Evolutionary conservation across 2,888 invertebrate genomes (phyloP).

Genomic region (Syrphus vitripennis): DNA sequence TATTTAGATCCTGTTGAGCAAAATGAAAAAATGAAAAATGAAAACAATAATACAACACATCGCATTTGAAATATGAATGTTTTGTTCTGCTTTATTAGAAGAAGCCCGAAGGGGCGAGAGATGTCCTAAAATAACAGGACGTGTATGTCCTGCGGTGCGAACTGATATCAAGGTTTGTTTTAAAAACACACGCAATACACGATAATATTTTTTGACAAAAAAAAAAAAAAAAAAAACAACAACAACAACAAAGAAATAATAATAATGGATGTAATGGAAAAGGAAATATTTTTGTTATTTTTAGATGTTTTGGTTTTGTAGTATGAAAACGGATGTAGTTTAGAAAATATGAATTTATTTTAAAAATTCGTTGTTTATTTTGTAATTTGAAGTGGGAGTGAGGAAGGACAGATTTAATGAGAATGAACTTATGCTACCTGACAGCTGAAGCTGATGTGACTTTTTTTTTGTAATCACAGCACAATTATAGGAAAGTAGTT

Average conservation of each 20-base stretch:
- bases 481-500: too few relatives aligned
- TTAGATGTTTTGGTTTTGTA: conserved; percentile 23
- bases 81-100: background rate
- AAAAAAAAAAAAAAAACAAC: background rate
- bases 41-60: conserved; percentile 51
- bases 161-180: conserved; percentile 25
- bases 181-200: conserved; percentile 25
- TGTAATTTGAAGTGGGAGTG: background rate
- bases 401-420: conserved; percentile 8
- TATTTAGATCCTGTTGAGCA: conserved; percentile 59
- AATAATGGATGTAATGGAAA: conserved; percentile 22
- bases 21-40: conserved; percentile 51
- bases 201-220: background rate
- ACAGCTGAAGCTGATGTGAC: too few relatives aligned
- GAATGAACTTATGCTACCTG: too few relatives aligned
- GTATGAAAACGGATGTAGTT: conserved; percentile 37
- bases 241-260: too few relatives aligned
- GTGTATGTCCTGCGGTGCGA: conserved; percentile 62
- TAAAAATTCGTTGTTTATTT: background rate
- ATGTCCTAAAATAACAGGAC: conserved; percentile 70
- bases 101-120: conserved; percentile 31
- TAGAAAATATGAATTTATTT: conserved; percentile 17
- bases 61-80: conserved; percentile 46
- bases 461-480: too few relatives aligned
- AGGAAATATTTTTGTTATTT: conserved; percentile 50